Percentiles rank a stretch among this genome's conserved stretches.
phyloP scores from a whole-genome alignment of 1,140 invertebrate genomes.

The Forficula auricularia region DNA sequence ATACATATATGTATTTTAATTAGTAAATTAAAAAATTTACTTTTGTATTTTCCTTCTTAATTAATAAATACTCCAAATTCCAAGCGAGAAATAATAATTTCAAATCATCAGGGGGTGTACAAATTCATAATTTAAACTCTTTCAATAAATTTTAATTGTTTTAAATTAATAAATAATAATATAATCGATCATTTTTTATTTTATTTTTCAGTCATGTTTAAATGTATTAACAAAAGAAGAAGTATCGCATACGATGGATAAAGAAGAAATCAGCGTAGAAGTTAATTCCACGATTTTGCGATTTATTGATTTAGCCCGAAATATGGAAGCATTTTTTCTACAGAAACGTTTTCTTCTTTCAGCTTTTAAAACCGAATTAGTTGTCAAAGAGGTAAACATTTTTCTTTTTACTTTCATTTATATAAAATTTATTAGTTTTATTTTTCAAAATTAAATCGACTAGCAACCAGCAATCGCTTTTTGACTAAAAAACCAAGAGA shows the following conservation, averaged over 20 bases:
- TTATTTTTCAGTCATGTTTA: slow-evolving; percentile 53
- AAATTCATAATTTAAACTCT: too few species aligned
- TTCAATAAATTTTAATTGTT: too few species aligned
- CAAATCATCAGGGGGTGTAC: too few species aligned
- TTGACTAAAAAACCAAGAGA: too few species aligned
- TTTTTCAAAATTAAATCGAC: neutral
- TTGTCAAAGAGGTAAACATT: slow-evolving; percentile 57
- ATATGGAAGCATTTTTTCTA: slow-evolving; percentile 87
- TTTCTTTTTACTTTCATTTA: too few species aligned
- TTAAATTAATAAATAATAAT: neutral
- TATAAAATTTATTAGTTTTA: neutral
- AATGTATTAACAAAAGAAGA: slow-evolving; percentile 73
- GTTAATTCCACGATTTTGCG: slow-evolving; percentile 67
- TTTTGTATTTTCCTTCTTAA: too few species aligned
- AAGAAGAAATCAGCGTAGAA: slow-evolving; percentile 66
- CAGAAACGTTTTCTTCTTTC: slow-evolving; percentile 81
- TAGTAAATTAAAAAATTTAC: too few species aligned
- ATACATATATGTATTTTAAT: too few species aligned
- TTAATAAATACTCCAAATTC: too few species aligned
- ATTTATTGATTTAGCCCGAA: slow-evolving; percentile 75
- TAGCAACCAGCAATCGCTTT: too few species aligned
- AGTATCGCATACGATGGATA: slow-evolving; percentile 47
- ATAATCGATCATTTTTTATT: slow-evolving; percentile 2
- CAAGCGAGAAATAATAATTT: too few species aligned
- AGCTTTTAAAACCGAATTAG: slow-evolving; percentile 74